Base-by-base conservation (phyloP, 2,797 vertebrate species). In the Sarcoramphus papa region DNA sequence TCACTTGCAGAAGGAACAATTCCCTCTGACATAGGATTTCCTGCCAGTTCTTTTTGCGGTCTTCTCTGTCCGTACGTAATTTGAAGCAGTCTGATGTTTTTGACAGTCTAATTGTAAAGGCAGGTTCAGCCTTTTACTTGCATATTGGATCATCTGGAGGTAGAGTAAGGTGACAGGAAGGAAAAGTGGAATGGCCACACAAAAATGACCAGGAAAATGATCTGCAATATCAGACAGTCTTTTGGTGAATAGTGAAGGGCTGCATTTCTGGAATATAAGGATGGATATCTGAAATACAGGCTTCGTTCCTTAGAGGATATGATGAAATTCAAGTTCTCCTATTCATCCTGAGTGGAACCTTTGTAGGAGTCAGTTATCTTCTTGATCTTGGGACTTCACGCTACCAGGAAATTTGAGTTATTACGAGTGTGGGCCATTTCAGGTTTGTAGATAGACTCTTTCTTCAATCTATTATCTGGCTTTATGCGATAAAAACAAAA, bases 21-120 rank as follows among this genome's bases (percentile, higher is more conserved):
- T 94, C 92, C 75, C 81, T 89, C 85, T 86, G 86, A 77, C 93
- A 54, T 17, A 54, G 83, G 86, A 92, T 94, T 92, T 94, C 90
- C 93, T 96, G 94, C 84, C 92, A 83, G 3, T 60, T 88, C 92
- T 51, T 59, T 78, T 35, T 77, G 75, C 78, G 59, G 63, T 23
- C 75, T 87, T 47, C 68, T 79, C 51, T 69, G 57, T n/a, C 88
- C 67, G 1, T 28, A 3, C 12, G 1, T 10, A 21, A 16, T 60
- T 43, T 37, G 78, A 53, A 88, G 90, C 88, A 48, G 14, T 5
- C 70, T 76, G 75, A 54, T 90, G 83, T 3, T 2, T 80, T 70
- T 65, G 72, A 54, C 41, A 30, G 70, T 9, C 35, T 88, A 28
- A 81, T 92, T 92, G 33, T 7, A 43, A 60, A 84, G 56, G 75